These are phyloP conservation scores for Melieria crassipennis DNA, from an alignment of 2,888 invertebrate genomes.

Conservation along the genomic window DNA sequence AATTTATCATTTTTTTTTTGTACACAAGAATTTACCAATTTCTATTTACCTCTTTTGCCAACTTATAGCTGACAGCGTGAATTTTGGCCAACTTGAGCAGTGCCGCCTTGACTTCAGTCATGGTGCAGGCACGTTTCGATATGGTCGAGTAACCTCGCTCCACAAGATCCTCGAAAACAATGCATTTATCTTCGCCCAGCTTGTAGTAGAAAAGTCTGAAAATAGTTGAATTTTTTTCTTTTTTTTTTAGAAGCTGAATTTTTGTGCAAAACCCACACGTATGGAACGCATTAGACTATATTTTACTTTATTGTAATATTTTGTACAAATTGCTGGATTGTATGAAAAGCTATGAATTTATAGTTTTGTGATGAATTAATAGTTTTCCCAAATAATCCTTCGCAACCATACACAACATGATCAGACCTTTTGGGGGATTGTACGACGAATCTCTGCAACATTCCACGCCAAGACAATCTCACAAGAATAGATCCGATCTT, in stretches of 20 bases:
- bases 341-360: too few relatives aligned
- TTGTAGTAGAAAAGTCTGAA: constrained; percentile 34
- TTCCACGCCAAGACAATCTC: too few relatives aligned
- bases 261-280: not conserved
- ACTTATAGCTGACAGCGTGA: constrained; percentile 49
- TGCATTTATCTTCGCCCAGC: constrained; percentile 33
- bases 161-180: constrained; percentile 37
- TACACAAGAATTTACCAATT: not conserved
- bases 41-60: constrained; percentile 39
- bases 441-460: too few relatives aligned
- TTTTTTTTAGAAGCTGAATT: not conserved
- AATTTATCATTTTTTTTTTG: not conserved
- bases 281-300: too few relatives aligned
- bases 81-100: constrained; percentile 48
- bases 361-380: too few relatives aligned
- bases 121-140: constrained; percentile 32
- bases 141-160: constrained; percentile 33
- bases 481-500: too few relatives aligned
- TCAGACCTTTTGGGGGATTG: too few relatives aligned
- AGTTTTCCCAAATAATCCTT: too few relatives aligned
- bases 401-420: too few relatives aligned
- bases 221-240: not conserved
- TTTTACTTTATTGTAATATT: too few relatives aligned
- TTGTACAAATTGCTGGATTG: too few relatives aligned
- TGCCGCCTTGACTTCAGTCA: constrained; percentile 40